Evolutionary conservation across 2,113 vertebrate genomes (phyloP).

Genomic region (Mormyrus iriodes): DNA sequence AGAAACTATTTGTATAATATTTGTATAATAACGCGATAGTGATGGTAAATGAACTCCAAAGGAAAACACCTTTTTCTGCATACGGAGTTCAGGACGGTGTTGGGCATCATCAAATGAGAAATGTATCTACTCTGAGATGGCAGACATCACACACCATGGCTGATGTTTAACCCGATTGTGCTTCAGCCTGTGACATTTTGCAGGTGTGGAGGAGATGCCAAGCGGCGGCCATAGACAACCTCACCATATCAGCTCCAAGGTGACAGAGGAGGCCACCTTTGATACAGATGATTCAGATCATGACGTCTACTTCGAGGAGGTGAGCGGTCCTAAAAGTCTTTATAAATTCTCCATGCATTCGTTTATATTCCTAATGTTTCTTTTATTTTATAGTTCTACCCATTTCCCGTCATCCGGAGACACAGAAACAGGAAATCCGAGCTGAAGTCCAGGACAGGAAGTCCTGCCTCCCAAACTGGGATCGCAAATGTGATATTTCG

Average conservation of each 20-base stretch:
- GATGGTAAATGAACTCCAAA: background rate
- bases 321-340: constrained; percentile 36
- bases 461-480: constrained; percentile 45
- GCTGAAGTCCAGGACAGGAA: constrained; percentile 58
- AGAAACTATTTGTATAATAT: background rate
- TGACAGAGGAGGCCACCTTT: constrained; percentile 67
- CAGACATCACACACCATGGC: background rate
- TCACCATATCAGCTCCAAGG: constrained; percentile 59
- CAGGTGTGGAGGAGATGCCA: constrained; percentile 71
- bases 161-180: background rate
- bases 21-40: background rate
- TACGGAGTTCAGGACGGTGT: too few species aligned
- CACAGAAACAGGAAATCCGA: constrained; percentile 64
- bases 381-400: constrained; percentile 64
- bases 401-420: constrained; percentile 63
- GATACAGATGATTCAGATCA: constrained; percentile 80
- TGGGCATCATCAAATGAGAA: too few species aligned
- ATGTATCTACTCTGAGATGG: background rate
- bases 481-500: constrained; percentile 50
- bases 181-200: background rate
- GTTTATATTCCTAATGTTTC: background rate
- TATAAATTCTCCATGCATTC: background rate
- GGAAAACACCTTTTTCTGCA: background rate
- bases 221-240: constrained; percentile 68
- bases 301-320: constrained; percentile 85